Conservation (phyloP, 2,888 invertebrate genomes). For the Nemotelus nigrinus region DNA sequence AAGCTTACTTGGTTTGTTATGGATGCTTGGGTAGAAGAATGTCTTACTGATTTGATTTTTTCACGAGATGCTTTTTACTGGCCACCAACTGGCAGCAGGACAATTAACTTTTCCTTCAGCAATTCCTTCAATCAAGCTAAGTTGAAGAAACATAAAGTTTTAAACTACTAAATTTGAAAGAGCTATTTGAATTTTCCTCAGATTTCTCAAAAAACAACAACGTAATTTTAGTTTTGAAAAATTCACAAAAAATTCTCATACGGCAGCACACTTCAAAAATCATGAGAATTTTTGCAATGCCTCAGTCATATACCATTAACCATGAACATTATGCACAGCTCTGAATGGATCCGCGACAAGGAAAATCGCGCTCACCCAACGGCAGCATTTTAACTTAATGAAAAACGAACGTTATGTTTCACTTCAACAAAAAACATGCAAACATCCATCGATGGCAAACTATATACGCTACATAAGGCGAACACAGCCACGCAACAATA, state of each 20-base stretch:
- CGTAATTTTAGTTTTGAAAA: neutral
- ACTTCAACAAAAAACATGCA: conserved; percentile 12
- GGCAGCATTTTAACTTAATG: conserved; percentile 51
- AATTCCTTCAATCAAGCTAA: too few species aligned
- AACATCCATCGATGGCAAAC: neutral
- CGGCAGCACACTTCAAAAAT: neutral
- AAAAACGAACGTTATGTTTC: conserved; percentile 47
- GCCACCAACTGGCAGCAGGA: too few species aligned
- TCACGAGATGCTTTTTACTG: too few species aligned
- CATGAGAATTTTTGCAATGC: neutral
- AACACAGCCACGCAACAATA: conserved; percentile 23
- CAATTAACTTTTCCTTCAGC: too few species aligned
- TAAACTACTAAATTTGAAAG: too few species aligned
- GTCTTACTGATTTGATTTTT: too few species aligned
- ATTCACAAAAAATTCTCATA: neutral
- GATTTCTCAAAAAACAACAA: too few species aligned
- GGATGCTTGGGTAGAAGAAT: neutral
- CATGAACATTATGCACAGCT: conserved; percentile 35
- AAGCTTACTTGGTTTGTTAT: neutral
- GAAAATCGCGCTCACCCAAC: conserved; percentile 49
- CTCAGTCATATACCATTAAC: conserved; percentile 23
- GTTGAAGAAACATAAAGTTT: too few species aligned
- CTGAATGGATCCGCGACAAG: conserved; percentile 48
- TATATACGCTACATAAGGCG: conserved; percentile 5
- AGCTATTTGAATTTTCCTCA: too few species aligned